Evolutionary conservation across 1,140 invertebrate species (phyloP).

Genomic region (Drosophila parabipectinata): DNA sequence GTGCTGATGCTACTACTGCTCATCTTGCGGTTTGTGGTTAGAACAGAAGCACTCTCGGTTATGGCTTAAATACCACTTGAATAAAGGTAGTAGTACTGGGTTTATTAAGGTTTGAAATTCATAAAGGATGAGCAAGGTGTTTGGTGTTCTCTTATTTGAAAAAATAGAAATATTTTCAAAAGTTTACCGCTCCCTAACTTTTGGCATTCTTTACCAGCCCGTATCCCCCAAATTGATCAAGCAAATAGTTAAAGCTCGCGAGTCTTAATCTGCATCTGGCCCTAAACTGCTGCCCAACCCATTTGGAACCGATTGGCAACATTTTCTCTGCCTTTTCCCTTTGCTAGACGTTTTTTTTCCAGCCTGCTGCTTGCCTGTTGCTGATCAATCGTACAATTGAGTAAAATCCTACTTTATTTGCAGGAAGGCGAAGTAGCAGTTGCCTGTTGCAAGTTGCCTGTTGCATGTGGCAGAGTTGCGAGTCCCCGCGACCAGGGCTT

Average conservation of each 20-base stretch:
- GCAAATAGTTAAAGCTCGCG: slow-evolving; percentile 55
- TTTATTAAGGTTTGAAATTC: slow-evolving; percentile 3
- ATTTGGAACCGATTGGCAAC: slow-evolving; percentile 25
- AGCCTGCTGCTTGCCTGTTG: slow-evolving; percentile 40
- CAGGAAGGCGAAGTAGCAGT: slow-evolving; percentile 61
- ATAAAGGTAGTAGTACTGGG: not conserved
- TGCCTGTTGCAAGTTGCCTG: slow-evolving; percentile 43
- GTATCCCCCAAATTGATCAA: slow-evolving; percentile 45
- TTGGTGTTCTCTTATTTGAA: too few species aligned
- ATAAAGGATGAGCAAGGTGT: not conserved
- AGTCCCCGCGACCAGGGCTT: slow-evolving; percentile 55
- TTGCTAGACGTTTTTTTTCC: slow-evolving; percentile 17
- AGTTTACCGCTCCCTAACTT: not conserved
- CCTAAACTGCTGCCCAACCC: slow-evolving; percentile 49
- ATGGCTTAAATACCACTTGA: slow-evolving; percentile 19
- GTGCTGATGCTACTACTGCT: not conserved
- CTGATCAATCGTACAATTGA: slow-evolving; percentile 82
- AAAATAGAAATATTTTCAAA: not conserved
- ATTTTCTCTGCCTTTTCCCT: slow-evolving; percentile 38
- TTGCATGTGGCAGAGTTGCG: slow-evolving; percentile 39
- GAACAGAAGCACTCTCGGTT: slow-evolving; percentile 38
- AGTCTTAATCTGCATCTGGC: slow-evolving; percentile 47
- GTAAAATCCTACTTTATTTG: slow-evolving; percentile 81
- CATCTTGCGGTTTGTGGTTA: slow-evolving; percentile 28
- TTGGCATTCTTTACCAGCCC: slow-evolving; percentile 9